phyloP scores from a whole-genome alignment of 2,888 invertebrate genomes.

The Trichacis sp. region DNA sequence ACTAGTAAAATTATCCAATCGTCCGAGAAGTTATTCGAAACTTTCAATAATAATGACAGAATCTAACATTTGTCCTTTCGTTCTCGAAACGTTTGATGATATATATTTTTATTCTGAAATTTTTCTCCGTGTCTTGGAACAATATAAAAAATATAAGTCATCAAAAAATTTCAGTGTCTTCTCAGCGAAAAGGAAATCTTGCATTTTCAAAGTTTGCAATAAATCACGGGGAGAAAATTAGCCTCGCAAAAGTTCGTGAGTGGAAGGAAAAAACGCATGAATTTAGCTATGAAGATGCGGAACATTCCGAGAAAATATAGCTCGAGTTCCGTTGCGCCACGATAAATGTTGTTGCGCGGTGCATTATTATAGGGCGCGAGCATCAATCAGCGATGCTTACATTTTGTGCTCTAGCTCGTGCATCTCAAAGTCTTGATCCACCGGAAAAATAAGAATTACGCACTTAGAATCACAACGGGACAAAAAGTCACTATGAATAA shows the following conservation, averaged over 20 bases:
- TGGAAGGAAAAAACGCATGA: not conserved
- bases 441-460: not conserved
- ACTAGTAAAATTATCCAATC: too few relatives aligned
- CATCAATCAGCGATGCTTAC: conserved; percentile 3
- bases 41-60: too few relatives aligned
- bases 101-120: too few relatives aligned
- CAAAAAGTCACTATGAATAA: too few relatives aligned
- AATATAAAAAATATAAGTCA: too few relatives aligned
- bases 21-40: too few relatives aligned
- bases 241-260: not conserved
- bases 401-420: conserved; percentile 1
- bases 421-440: not conserved
- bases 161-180: too few relatives aligned
- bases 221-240: not conserved
- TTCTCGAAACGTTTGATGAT: too few relatives aligned
- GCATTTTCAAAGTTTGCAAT: not conserved
- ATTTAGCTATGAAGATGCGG: not conserved
- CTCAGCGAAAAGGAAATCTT: too few relatives aligned
- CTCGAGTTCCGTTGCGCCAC: not conserved
- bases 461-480: too few relatives aligned
- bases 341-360: conserved; percentile 5
- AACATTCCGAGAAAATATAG: not conserved
- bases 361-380: conserved; percentile 1
- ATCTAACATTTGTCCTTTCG: too few relatives aligned
- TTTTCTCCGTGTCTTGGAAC: too few relatives aligned